phyloP scores from a whole-genome alignment of 2,797 vertebrate species.

The Tauraco hartlaubi region DNA sequence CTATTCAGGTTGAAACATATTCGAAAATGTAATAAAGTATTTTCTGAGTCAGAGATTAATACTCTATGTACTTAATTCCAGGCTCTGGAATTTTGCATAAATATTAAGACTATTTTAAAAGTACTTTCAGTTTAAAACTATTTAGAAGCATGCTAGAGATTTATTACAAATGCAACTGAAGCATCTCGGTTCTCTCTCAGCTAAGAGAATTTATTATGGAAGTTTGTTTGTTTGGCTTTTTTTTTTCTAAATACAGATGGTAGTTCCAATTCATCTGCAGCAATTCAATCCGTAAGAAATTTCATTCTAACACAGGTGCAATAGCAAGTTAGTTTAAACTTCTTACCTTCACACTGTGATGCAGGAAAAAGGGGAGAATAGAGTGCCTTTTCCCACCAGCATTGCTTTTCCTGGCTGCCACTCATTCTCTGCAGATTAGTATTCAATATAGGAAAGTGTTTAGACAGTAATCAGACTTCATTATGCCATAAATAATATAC shows the following conservation, averaged over 20 bases:
- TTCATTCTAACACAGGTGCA: neutral
- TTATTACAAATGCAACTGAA: neutral
- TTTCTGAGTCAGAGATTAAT: neutral
- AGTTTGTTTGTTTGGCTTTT: neutral
- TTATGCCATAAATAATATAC: slow-evolving; percentile 54
- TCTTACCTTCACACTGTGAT: slow-evolving; percentile 94
- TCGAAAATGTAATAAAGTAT: neutral
- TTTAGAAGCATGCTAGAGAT: neutral
- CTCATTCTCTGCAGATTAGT: slow-evolving; percentile 87
- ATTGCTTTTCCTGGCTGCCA: slow-evolving; percentile 90
- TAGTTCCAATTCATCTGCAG: neutral
- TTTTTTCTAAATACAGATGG: neutral
- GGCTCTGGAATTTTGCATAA: neutral
- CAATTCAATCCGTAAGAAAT: neutral
- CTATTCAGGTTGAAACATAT: neutral
- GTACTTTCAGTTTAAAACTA: neutral
- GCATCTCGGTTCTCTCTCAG: neutral
- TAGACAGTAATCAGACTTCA: slow-evolving; percentile 66
- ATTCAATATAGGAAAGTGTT: slow-evolving; percentile 88
- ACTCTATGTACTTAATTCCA: neutral
- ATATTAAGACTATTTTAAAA: neutral
- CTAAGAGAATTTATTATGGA: neutral
- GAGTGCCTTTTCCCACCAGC: slow-evolving; percentile 97
- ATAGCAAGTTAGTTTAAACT: neutral
- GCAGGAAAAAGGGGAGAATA: slow-evolving; percentile 93